Conservation (phyloP, 1,140 invertebrate genomes). For the Drosophila mayri region DNA sequence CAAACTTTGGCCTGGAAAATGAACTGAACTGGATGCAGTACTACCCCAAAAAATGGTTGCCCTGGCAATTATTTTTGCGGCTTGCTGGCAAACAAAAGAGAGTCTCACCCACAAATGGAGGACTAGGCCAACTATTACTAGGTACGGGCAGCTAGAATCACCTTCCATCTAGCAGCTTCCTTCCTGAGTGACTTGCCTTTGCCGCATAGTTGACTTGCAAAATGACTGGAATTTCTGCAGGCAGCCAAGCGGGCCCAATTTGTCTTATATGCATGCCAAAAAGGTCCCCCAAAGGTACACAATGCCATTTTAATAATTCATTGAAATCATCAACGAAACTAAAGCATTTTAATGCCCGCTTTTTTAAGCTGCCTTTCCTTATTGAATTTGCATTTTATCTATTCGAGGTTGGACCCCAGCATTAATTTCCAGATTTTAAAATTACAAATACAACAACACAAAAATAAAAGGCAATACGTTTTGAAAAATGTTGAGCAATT, state of each 20-base stretch:
- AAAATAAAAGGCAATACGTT: conserved; percentile 13
- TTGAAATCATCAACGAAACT: conserved; percentile 41
- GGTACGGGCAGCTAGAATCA: conserved; percentile 35
- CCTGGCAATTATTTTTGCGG: conserved; percentile 68
- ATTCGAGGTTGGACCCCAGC: conserved; percentile 16
- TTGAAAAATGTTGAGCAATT: conserved; percentile 53
- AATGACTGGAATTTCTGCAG: conserved; percentile 63
- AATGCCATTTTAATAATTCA: conserved; percentile 64
- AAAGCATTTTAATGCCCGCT: conserved; percentile 21
- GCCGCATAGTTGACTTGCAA: conserved; percentile 71
- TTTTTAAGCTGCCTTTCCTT: conserved; percentile 24
- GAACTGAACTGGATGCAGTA: conserved; percentile 22
- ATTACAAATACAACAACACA: conserved; percentile 12
- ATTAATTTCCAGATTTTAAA: conserved; percentile 61
- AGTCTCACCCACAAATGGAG: conserved; percentile 3
- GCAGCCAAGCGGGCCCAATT: conserved; percentile 61
- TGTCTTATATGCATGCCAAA: conserved; percentile 69
- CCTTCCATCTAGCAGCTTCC: conserved; percentile 37
- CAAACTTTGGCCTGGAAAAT: conserved; percentile 27
- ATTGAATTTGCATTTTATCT: conserved; percentile 72
- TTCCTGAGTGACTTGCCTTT: conserved; percentile 41
- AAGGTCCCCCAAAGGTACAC: conserved; percentile 20
- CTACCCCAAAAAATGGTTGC: conserved; percentile 9
- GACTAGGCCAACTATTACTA: conserved; percentile 8
- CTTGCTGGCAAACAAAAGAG: conserved; percentile 50